Base-by-base conservation (phyloP, 2,888 invertebrate genomes). In the Fragum fragum region DNA sequence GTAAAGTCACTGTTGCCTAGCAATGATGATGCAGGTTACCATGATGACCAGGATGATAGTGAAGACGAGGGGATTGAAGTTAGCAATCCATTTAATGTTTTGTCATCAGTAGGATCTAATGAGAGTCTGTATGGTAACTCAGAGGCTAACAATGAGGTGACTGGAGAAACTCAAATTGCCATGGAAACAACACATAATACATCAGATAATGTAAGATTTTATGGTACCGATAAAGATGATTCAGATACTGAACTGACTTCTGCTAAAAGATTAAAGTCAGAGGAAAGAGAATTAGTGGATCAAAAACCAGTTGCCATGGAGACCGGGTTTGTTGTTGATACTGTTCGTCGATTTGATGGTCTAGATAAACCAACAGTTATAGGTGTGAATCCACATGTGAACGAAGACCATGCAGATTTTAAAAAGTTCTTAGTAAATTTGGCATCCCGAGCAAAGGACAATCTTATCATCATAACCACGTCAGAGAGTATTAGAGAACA, bases 301-400 rank as follows among this genome's bases (percentile, higher is more conserved):
- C n/a, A 0, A 9, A 52, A 57, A 26, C 32, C 14, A 39, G 73
- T 63, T 26, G 52, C 73, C 28, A 39, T 68, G 52, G 78, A 81
- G 26, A 72, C 61, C 21, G 72, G 77, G 23, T 66, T 86, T 55
- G 74, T 74, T 28, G 85, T 91, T 63, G 90, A 91, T 66, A 91
- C 91, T 1, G 91, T 91, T 9, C 80, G 87, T 32, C 28, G 88
- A n/a, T 91, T 91, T 76, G 91, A 90, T 87, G 91, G 91, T 18
- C 76, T 91, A 2, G 89, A 91, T 74, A 89, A 87, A 57, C 83
- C 88, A 18, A 82, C 89, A 21, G 82, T 91, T 9, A 89, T 91
- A 39, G 91, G 91, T 16, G 79, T 91, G 14, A 89, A 91, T 66
- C 91, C 91, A 1, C 79, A 83, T 69, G 87, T 89, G 0, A 88